Percentiles rank a stretch among this genome's conserved stretches.
Conservation (phyloP, 2,888 invertebrate genomes). For the Strigamia transsilvanica region DNA sequence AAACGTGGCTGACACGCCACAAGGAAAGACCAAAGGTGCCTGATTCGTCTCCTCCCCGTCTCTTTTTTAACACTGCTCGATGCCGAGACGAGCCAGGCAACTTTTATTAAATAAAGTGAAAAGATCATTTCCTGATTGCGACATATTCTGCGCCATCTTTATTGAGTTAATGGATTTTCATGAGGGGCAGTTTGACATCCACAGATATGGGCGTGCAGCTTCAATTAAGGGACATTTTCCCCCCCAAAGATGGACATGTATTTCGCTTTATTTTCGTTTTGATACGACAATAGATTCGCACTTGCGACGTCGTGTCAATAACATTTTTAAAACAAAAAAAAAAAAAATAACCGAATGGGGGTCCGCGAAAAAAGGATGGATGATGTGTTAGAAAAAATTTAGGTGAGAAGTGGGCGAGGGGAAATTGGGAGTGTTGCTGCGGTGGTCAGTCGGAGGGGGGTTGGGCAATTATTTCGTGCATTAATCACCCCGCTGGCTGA, state of each 20-base stretch:
- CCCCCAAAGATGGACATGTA: neutral
- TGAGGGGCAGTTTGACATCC: slow-evolving; percentile 3
- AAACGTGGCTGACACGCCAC: slow-evolving; percentile 3
- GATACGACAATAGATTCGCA: neutral
- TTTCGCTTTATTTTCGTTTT: neutral
- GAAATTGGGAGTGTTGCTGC: neutral
- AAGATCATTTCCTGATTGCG: slow-evolving; percentile 50
- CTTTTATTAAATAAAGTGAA: slow-evolving; percentile 50
- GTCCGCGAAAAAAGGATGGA: neutral
- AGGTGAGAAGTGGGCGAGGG: neutral
- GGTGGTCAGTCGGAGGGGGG: slow-evolving; percentile 43
- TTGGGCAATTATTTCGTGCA: slow-evolving; percentile 50
- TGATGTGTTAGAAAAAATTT: neutral
- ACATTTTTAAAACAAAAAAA: no score
- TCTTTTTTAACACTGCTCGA: neutral
- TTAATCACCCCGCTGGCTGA: slow-evolving; percentile 25
- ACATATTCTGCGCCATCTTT: slow-evolving; percentile 11
- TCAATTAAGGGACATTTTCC: neutral
- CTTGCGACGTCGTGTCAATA: no score
- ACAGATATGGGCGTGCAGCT: neutral
- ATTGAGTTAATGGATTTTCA: slow-evolving; percentile 44
- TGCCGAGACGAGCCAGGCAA: neutral
- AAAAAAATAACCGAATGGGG: no score
- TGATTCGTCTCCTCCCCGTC: neutral
- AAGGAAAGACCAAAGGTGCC: neutral